Conservation (phyloP, 1,140 invertebrate species). For the Metopolophium dirhodum region DNA sequence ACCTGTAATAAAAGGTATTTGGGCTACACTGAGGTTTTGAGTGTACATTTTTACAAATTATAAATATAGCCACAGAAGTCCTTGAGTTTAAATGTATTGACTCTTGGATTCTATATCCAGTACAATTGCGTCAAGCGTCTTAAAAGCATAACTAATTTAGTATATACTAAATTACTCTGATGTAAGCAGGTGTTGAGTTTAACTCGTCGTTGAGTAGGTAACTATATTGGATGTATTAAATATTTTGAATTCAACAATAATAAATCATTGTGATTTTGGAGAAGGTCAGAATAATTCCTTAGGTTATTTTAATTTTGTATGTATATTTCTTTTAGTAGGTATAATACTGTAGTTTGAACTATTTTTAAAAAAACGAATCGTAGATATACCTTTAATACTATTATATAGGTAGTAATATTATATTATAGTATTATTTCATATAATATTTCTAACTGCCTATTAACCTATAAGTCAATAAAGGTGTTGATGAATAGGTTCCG, state of each 20-base stretch:
- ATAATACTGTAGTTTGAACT: no score
- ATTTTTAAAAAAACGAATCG: no score
- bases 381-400: no score
- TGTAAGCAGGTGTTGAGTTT: no score
- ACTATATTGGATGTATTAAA: neutral
- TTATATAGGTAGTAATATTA: neutral
- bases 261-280: neutral
- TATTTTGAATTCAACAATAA: neutral
- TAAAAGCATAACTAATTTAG: neutral
- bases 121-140: neutral
- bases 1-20: neutral
- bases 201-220: no score
- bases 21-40: neutral
- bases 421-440: neutral
- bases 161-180: no score
- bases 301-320: no score
- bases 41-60: neutral
- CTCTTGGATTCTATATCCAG: neutral
- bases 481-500: neutral
- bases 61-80: neutral
- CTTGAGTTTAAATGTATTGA: neutral
- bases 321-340: no score
- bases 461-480: neutral
- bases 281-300: no score
- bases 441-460: neutral